These are phyloP conservation scores for Semicossyphus pulcher DNA, from an alignment of 2,113 vertebrate species.

Conservation along the genomic window DNA sequence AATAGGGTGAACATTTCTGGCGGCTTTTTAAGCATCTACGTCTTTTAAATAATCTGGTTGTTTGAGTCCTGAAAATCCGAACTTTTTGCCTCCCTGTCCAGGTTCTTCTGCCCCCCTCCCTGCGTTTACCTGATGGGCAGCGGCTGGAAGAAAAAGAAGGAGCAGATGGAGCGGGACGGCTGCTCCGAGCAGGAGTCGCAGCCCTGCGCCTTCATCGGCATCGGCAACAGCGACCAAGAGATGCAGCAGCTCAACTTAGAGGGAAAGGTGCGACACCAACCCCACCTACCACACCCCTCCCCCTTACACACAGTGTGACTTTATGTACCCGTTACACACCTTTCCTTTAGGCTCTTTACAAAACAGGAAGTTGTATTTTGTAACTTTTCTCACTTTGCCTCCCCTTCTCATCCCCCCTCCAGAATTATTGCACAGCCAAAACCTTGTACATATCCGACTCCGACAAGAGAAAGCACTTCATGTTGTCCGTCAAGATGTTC, in stretches of 20 bases:
- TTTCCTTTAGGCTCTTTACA: background rate
- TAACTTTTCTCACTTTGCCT: constrained; percentile 30
- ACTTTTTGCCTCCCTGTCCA: constrained; percentile 61
- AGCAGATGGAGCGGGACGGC: constrained; percentile 98
- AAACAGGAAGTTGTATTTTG: too few species aligned
- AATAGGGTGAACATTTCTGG: too few species aligned
- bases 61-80: too few species aligned
- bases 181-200: constrained; percentile 98
- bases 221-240: constrained; percentile 99
- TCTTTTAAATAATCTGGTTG: too few species aligned
- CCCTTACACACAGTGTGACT: background rate
- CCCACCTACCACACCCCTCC: background rate
- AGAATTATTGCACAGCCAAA: constrained; percentile 99
- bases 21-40: background rate
- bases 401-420: constrained; percentile 10
- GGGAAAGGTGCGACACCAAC: constrained; percentile 90
- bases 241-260: constrained; percentile 99
- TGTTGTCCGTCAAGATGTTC: constrained; percentile 99
- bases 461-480: constrained; percentile 99
- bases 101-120: constrained; percentile 98
- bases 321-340: background rate
- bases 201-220: constrained; percentile 98
- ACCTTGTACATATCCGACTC: constrained; percentile 99
- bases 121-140: constrained; percentile 99
- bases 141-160: constrained; percentile 99